Conservation (phyloP, 1,140 invertebrate genomes). For the Anoplophora glabripennis region DNA sequence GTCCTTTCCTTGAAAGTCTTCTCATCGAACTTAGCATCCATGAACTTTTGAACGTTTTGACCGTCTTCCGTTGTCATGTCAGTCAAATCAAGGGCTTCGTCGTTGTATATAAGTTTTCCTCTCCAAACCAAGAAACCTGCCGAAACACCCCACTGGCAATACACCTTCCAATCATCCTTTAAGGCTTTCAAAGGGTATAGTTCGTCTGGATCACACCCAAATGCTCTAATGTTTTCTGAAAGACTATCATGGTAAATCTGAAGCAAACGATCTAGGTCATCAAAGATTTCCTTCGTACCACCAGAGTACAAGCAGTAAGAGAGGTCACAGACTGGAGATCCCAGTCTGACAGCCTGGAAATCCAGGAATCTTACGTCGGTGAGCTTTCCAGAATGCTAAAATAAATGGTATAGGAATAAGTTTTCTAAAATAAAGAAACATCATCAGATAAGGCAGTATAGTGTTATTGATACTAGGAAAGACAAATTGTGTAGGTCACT, state of each 20-base stretch:
- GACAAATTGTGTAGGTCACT: no score
- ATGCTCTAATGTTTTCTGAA: not conserved
- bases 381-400: conserved; percentile 13
- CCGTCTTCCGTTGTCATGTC: not conserved
- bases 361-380: conserved; percentile 50
- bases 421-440: no score
- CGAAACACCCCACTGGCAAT: not conserved
- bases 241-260: conserved; percentile 9
- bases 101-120: not conserved
- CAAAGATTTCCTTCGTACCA: not conserved
- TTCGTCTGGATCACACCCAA: not conserved
- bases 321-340: conserved; percentile 59
- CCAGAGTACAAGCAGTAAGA: conserved; percentile 54
- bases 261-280: not conserved
- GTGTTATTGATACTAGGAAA: no score
- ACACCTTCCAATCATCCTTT: not conserved
- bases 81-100: not conserved
- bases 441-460: no score
- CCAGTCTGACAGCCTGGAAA: conserved; percentile 55
- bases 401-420: no score
- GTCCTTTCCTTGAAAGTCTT: no score
- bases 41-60: not conserved
- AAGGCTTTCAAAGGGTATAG: not conserved
- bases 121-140: not conserved
- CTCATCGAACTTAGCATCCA: not conserved